Evolutionary conservation across 2,113 vertebrate species (phyloP).

Genomic region (Tympanuchus pallidicinctus): DNA sequence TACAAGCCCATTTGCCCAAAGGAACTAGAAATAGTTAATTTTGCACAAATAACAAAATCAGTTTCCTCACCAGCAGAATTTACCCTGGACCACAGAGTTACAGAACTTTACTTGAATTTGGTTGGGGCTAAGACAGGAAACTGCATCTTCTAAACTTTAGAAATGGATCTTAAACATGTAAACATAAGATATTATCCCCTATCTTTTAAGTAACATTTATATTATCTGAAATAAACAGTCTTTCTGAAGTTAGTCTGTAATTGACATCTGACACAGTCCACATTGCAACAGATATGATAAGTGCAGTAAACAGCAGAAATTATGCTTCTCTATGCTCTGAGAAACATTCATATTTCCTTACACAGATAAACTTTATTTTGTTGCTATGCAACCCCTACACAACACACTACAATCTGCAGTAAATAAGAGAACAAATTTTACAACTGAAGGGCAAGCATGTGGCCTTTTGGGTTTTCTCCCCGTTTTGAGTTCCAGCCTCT

Average conservation of each 20-base stretch:
- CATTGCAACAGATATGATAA: constrained; percentile 67
- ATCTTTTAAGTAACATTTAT: constrained; percentile 77
- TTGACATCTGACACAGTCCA: constrained; percentile 72
- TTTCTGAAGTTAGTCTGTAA: constrained; percentile 63
- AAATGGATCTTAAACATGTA: constrained; percentile 67
- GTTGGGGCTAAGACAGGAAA: constrained; percentile 68
- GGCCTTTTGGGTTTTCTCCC: constrained; percentile 57
- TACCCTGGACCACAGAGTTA: background rate
- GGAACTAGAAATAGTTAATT: constrained; percentile 41
- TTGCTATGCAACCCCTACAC: constrained; percentile 74
- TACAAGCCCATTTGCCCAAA: constrained; percentile 5
- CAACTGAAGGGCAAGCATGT: constrained; percentile 62
- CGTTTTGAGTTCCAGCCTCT: constrained; percentile 62
- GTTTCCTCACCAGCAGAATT: constrained; percentile 38
- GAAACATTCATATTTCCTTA: constrained; percentile 70
- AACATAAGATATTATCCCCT: constrained; percentile 70
- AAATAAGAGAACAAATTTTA: constrained; percentile 77
- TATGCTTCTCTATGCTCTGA: constrained; percentile 58
- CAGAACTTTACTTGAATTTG: constrained; percentile 52
- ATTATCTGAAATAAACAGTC: constrained; percentile 78
- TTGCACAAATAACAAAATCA: background rate
- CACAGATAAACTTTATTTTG: constrained; percentile 76
- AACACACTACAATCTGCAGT: constrained; percentile 53
- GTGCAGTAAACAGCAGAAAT: constrained; percentile 71
- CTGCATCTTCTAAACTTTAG: constrained; percentile 71